Evolutionary conservation across 1,140 invertebrate genomes (phyloP), one percentile per base, ranked within the genome.

Genomic region (Drosophila fuyamai): DNA sequence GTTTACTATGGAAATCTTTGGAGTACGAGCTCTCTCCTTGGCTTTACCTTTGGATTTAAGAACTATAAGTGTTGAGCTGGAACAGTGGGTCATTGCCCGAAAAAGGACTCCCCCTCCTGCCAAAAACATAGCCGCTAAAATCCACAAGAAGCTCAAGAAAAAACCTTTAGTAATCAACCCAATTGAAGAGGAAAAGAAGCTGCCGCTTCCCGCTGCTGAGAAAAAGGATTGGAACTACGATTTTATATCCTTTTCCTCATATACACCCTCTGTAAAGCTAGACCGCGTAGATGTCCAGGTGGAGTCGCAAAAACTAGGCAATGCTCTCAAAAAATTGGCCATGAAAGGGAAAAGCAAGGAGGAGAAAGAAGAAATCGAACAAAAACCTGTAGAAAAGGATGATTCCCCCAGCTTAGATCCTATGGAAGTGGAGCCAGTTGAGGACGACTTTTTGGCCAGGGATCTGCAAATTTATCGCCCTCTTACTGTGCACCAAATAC

Each of bases 1-100:
- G 1, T 32, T 91, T 10, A 91, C 88, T 0, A 13, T 73, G 5
- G 50, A 76, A 7, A 35, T 90, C 8, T 88, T 91, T 36, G 88
- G 88, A 13, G 53, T 91, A 2, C 47, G 51, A 8, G 62, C 88
- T 0, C 18, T 91, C 1, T 54, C 57, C 0, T 27, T 91, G 29
- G 77, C 63, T 0, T 47, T 91, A 9, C 88, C 88, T 0, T 6
- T 65, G 13, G 66, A 89, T 8, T 56, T 89, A 0, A 29, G 53
- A n/a, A 10, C n/a, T 3, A 84, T 84, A 9, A 78, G 84, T 41
- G 13, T 12, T 6, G 62, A 84, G 6, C 23, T 89, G 43, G 48
- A 41, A 0, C 50, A 63, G 4, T 89, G 84, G 84, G 62, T 89
- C 12, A 32, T 9, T 0, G 40, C 40, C 8, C 65, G 66, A 0